Conservation (phyloP, 2,888 invertebrate species). For the Ormyrus nitidulus region DNA sequence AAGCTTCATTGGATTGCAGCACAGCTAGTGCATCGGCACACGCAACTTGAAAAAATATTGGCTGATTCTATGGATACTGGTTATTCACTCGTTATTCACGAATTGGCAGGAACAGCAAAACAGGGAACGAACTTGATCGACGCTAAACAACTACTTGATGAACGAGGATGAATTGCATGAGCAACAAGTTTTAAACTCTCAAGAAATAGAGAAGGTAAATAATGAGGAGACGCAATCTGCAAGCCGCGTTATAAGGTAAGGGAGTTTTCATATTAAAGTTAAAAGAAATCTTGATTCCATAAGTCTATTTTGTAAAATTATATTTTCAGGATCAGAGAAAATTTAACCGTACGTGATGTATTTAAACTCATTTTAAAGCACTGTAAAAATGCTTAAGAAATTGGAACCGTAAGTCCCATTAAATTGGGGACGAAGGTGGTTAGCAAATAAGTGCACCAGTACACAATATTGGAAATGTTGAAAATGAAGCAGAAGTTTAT, state of each 20-base stretch:
- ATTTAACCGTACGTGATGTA: slow-evolving; percentile 38
- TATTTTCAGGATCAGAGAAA: slow-evolving; percentile 43
- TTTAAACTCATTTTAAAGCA: slow-evolving; percentile 33
- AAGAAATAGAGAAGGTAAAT: slow-evolving; percentile 33
- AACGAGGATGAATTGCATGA: slow-evolving; percentile 62
- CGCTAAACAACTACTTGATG: slow-evolving; percentile 66
- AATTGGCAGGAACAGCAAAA: not conserved
- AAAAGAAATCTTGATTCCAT: too few relatives aligned
- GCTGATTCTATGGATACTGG: slow-evolving; percentile 61
- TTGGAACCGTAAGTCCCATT: slow-evolving; percentile 26
- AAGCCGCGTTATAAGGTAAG: too few relatives aligned
- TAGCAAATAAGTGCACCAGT: not conserved
- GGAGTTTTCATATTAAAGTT: too few relatives aligned
- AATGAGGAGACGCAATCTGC: not conserved
- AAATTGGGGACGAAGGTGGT: slow-evolving; percentile 43
- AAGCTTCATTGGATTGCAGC: slow-evolving; percentile 30
- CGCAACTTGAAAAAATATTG: not conserved
- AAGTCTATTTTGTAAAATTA: not conserved
- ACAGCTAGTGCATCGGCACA: not conserved
- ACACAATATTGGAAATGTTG: slow-evolving; percentile 5
- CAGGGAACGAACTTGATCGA: not conserved
- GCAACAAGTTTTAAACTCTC: slow-evolving; percentile 59
- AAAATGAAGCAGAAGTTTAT: slow-evolving; percentile 1
- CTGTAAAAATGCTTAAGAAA: slow-evolving; percentile 39
- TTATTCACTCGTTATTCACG: slow-evolving; percentile 67